Conservation (phyloP, 2,888 invertebrate genomes). For the Sceliomorpha sp. region DNA sequence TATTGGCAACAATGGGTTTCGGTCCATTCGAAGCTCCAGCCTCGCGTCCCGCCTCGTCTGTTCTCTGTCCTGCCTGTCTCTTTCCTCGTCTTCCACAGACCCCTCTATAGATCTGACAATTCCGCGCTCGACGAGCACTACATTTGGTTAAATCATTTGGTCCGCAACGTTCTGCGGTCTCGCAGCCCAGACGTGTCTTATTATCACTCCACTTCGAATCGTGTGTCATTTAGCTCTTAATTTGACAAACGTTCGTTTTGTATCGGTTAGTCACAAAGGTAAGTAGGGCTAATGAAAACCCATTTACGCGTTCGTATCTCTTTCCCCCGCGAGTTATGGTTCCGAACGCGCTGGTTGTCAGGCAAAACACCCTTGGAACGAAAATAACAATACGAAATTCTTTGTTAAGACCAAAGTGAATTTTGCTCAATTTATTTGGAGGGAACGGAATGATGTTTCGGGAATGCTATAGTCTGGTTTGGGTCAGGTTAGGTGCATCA, state of each 20-base stretch:
- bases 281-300: constrained; percentile 2
- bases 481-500: no score
- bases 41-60: neutral
- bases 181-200: no score
- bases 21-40: constrained; percentile 13
- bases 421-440: no score
- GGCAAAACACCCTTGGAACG: no score
- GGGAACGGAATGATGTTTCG: no score
- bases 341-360: no score
- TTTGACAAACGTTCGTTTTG: constrained; percentile 14
- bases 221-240: constrained; percentile 17
- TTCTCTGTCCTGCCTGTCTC: constrained; percentile 5
- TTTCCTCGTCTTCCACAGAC: constrained; percentile 8
- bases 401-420: no score
- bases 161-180: neutral
- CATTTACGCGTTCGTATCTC: constrained; percentile 10
- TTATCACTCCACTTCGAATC: constrained; percentile 1
- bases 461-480: no score
- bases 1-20: constrained; percentile 64
- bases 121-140: constrained; percentile 1
- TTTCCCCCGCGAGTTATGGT: no score
- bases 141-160: constrained; percentile 1
- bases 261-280: constrained; percentile 10
- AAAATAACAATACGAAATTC: no score
- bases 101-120: neutral